Evolutionary conservation across 2,888 invertebrate genomes (phyloP), one percentile per base, ranked within the genome.

Genomic region (Nycteola revayana): DNA sequence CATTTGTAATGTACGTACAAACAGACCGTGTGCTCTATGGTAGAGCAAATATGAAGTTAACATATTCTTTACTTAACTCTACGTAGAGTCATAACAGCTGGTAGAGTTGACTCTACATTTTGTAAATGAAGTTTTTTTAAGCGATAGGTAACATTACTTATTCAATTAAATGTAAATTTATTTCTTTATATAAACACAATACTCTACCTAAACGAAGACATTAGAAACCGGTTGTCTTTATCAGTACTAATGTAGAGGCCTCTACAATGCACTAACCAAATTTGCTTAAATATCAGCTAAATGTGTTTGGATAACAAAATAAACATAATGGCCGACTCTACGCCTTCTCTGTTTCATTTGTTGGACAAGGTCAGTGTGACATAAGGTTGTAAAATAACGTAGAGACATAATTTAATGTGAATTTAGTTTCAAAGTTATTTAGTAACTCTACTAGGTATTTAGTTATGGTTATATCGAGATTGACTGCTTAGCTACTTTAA

Each of bases 181-280:
- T n/a, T n/a, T 14, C 2, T 14, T 14, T 14, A 5, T 2, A 14
- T 7, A 21, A 21, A 21, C 3, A 21, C 21, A 3, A 21, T 21
- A 21, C 7, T n/a, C 21, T n/a, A 21, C 18, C 3, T 5, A 18
- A 18, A 18, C 21, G 7, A 21, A n/a, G 21, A 21, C 21, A 3
- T 30, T 9, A 1, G 1, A 9, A 44, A 30, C 38, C 5, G 11
- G 39, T 39, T 35, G n/a, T 28, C 2, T 28, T 35, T 43, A 38
- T 30, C 25, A 35, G 32, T 32, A 30, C 32, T 17, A 6, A 32
- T 6, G 3, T 32, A 22, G 10, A 34, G 28, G 31, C 17, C 31
- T 37, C 6, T 9, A 8, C 9, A 18, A 7, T 7, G 7, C 23
- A 5, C 9, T 29, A 41, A 35, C 2, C 6, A 14, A 28, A 25